These are phyloP conservation scores for Arvicola amphibius DNA, from an alignment of 2,797 vertebrate species.

Conservation along the genomic window DNA sequence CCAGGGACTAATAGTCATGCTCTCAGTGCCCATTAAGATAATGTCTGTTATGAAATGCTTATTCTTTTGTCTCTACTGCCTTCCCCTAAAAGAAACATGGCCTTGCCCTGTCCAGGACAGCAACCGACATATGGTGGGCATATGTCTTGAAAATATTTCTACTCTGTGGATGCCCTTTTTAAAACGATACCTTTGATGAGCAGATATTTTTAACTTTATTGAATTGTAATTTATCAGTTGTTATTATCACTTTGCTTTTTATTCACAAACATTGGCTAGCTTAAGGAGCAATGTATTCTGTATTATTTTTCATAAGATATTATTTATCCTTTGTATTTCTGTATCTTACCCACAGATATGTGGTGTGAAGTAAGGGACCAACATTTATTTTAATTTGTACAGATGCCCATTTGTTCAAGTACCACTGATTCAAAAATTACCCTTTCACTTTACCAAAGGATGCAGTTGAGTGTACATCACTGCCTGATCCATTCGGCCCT, in stretches of 20 bases:
- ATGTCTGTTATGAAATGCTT: neutral
- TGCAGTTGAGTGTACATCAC: neutral
- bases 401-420: neutral
- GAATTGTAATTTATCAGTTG: neutral
- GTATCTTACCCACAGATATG: neutral
- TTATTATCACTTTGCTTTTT: neutral
- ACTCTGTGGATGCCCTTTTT: neutral
- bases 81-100: neutral
- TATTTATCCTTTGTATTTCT: neutral
- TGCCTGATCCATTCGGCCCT: neutral
- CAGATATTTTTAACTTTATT: slow-evolving; percentile 21
- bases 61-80: neutral
- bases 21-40: neutral
- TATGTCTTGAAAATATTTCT: neutral
- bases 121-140: neutral
- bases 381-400: neutral
- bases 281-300: neutral
- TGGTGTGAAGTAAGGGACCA: neutral
- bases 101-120: neutral
- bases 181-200: neutral
- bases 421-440: neutral
- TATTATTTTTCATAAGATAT: neutral
- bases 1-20: neutral
- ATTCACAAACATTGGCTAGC: slow-evolving; percentile 8
- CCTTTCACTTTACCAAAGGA: neutral